Percentiles rank a stretch among this genome's conserved stretches.
Conservation (phyloP, 2,113 vertebrate species). For the Romanogobio albipinnatus region DNA sequence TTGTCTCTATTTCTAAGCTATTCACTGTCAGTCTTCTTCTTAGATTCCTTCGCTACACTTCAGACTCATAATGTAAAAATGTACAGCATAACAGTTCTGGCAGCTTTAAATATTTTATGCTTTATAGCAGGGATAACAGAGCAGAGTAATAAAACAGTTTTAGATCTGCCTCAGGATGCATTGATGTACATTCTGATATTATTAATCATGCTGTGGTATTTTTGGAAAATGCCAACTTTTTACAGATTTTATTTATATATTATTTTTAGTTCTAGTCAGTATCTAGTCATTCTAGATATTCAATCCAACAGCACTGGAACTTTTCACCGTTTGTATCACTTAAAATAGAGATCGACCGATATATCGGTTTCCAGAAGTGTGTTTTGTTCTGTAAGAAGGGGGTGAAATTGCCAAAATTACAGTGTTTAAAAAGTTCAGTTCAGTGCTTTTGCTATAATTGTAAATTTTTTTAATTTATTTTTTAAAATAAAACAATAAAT, state of each 20-base stretch:
- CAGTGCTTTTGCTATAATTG: too few species aligned
- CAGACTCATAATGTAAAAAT: neutral
- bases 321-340: neutral
- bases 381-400: too few species aligned
- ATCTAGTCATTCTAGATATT: neutral
- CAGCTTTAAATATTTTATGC: conserved; percentile 37
- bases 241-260: neutral
- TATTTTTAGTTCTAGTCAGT: neutral
- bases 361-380: too few species aligned
- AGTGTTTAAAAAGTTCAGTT: too few species aligned
- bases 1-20: conserved; percentile 18
- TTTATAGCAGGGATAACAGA: conserved; percentile 24
- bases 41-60: conserved; percentile 16
- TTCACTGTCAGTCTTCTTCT: neutral
- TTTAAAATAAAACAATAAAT: too few species aligned
- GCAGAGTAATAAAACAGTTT: conserved; percentile 2
- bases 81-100: conserved; percentile 13
- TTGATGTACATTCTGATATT: neutral
- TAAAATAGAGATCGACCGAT: too few species aligned
- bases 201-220: neutral
- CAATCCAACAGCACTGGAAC: neutral
- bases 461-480: too few species aligned
- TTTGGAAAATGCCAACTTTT: neutral
- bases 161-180: neutral
- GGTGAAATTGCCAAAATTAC: too few species aligned